Base-by-base conservation (phyloP, 2,888 invertebrate species). In the Colostygia pectinataria region DNA sequence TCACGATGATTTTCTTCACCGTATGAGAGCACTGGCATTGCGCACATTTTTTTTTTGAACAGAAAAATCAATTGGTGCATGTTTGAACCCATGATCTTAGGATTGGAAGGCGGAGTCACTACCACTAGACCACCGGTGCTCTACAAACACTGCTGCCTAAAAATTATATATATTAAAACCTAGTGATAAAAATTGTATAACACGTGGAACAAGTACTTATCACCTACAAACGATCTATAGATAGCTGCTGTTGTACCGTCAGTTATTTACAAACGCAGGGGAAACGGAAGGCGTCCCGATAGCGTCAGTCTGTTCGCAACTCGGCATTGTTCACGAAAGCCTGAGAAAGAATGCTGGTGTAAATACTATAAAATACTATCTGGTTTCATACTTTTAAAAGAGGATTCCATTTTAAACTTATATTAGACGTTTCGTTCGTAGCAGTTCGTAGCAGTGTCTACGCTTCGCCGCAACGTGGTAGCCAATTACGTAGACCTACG, bases 211-310 rank as follows among this genome's bases (percentile, higher is more conserved):
- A n/a, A n/a, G n/a, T 8, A 18, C 27, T 27, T 13, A 15, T 36
- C 20, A 42, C 5, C 25, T n/a, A 23, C 40, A 31, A 34, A 29
- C 45, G 32, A 45, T 45, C 38, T 45, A 33, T 18, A 47, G 47
- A 47, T 47, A 49, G 38, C 18, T 36, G 18, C 14, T 31, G 24
- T 61, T 64, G 51, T 63, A 33, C 50, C 33, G 39, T 46, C 52
- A 48, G 59, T 55, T 61, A 63, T 63, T 63, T 59, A 61, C 59
- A 69, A 65, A 66, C 63, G 61, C 63, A 57, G 60, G 52, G 66
- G 66, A 68, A 71, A 48, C 45, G 66, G 69, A 68, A 68, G 66
- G 58, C 62, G 61, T 55, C 56, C 33, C 57, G 73, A 76, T 76
- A 76, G 65, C 66, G 71, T 66, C 69, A 63, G 59, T 48, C 47